Conservation (phyloP, 2,797 vertebrate genomes). For the Melanogrammus aeglefinus region DNA sequence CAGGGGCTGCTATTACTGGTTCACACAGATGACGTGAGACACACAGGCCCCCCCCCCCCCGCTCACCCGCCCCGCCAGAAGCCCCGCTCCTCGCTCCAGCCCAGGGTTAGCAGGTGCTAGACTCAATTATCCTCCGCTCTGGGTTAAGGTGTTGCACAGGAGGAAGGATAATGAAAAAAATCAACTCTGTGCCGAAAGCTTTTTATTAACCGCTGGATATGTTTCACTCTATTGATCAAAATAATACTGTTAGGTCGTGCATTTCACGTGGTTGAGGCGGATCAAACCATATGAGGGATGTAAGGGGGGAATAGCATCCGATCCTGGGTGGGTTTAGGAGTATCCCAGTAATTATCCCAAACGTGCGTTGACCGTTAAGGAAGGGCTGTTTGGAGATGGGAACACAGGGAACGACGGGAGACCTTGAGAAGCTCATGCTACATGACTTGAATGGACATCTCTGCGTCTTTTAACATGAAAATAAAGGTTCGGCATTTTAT, state of each 20-base stretch:
- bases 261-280: background rate
- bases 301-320: background rate
- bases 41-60: slow-evolving; percentile 20
- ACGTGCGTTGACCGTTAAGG: background rate
- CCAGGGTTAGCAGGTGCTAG: slow-evolving; percentile 52
- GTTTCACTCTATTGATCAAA: background rate
- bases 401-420: background rate
- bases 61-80: background rate
- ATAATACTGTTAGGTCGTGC: background rate
- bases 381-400: background rate
- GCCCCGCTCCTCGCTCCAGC: background rate
- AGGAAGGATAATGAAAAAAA: background rate
- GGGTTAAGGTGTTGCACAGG: slow-evolving; percentile 43
- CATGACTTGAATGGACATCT: background rate
- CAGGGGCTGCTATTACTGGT: slow-evolving; percentile 66
- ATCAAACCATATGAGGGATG: background rate
- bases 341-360: background rate
- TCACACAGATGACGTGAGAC: slow-evolving; percentile 53
- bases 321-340: background rate
- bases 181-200: background rate
- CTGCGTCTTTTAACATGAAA: background rate
- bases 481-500: background rate
- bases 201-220: background rate
- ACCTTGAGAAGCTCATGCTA: background rate
- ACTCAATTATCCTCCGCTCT: slow-evolving; percentile 38